A percentile compares a stretch with the other conserved stretches of the same genome.
Conservation (phyloP, 2,113 vertebrate genomes). For the Microcebus griseorufus region DNA sequence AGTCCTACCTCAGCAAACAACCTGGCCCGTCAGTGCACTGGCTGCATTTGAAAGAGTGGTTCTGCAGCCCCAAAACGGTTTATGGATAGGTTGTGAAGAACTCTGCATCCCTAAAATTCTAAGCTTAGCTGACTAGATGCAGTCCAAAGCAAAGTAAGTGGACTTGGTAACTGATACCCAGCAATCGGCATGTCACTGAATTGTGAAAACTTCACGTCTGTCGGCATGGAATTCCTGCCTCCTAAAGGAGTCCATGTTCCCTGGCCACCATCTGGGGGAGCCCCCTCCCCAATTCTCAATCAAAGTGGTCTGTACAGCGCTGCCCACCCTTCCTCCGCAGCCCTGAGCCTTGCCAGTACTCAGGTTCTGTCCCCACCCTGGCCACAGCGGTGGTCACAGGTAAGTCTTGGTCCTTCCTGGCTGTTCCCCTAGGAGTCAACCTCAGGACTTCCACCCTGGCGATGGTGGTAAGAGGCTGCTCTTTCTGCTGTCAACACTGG, state of each 20-base stretch:
- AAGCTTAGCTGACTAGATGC: background rate
- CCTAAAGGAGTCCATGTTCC: background rate
- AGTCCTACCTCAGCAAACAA: background rate
- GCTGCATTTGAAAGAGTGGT: background rate
- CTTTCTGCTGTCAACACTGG: background rate
- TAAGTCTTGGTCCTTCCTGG: background rate
- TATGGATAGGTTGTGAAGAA: background rate
- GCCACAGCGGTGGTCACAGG: accelerated
- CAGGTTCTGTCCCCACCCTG: background rate
- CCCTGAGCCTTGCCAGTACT: accelerated
- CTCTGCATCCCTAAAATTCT: background rate
- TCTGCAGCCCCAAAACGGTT: background rate
- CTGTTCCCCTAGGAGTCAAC: background rate
- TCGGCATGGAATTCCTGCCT: background rate
- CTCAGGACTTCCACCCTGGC: background rate
- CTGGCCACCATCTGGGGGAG: background rate
- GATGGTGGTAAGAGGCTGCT: background rate
- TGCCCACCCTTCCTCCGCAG: background rate
- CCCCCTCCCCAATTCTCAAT: background rate
- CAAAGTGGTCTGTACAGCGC: background rate
- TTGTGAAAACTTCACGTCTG: background rate
- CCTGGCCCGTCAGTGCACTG: accelerated
- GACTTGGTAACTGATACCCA: accelerated
- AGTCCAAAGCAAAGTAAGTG: background rate
- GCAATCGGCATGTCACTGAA: background rate